Evolutionary conservation across 2,888 invertebrate genomes (phyloP).

Genomic region (Zygothrica quintamaculata): DNA sequence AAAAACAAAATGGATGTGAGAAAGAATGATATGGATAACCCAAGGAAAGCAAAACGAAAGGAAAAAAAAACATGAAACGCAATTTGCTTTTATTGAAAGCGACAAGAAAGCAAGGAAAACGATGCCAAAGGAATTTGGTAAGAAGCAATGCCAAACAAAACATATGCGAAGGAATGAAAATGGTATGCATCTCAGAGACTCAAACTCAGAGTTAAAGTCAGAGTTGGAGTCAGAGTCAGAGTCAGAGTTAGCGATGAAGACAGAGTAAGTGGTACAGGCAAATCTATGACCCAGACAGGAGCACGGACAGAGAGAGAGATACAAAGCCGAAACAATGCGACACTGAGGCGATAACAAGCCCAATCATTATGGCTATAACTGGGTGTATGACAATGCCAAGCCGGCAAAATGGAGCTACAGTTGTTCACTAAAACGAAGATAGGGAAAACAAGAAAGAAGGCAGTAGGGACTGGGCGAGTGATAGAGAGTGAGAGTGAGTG

Average conservation of each 20-base stretch:
- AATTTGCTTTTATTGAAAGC: constrained; percentile 78
- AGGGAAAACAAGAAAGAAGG: not conserved
- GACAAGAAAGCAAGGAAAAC: constrained; percentile 52
- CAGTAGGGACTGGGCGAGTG: not conserved
- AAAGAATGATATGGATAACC: constrained; percentile 44
- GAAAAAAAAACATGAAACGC: constrained; percentile 77
- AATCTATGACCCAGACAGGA: constrained; percentile 21
- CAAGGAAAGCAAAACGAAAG: too few relatives aligned
- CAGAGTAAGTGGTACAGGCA: constrained; percentile 27
- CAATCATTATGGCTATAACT: constrained; percentile 70
- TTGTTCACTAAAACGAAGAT: constrained; percentile 28
- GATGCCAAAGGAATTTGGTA: constrained; percentile 28
- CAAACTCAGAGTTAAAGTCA: not conserved
- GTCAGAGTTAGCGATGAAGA: not conserved
- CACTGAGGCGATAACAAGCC: constrained; percentile 76
- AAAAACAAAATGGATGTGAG: too few relatives aligned
- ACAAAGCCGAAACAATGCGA: constrained; percentile 65
- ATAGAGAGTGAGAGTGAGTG: constrained; percentile 5
- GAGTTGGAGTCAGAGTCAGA: too few relatives aligned
- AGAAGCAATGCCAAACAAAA: constrained; percentile 41
- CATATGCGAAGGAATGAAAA: constrained; percentile 36
- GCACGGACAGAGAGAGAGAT: constrained; percentile 1
- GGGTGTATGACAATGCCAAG: constrained; percentile 52
- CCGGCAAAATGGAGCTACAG: constrained; percentile 38
- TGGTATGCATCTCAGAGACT: constrained; percentile 4